These are phyloP conservation scores for Argyrosomus regius DNA, from an alignment of 2,797 vertebrate genomes.

Conservation along the genomic window DNA sequence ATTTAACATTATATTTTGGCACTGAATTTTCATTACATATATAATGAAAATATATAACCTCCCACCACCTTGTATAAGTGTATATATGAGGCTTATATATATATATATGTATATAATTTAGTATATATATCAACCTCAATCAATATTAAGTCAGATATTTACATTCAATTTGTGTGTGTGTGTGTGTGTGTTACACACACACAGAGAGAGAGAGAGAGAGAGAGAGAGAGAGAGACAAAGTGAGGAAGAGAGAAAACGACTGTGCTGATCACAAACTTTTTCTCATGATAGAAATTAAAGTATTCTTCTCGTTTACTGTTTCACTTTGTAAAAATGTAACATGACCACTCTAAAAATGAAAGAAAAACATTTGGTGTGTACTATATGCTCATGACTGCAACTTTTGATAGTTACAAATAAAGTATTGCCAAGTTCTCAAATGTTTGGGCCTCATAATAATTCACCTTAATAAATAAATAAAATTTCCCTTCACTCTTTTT, in stretches of 20 bases:
- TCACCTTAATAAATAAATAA: slow-evolving; percentile 39
- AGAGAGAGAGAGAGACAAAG: slow-evolving; percentile 61
- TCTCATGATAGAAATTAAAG: slow-evolving; percentile 39
- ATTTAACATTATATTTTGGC: slow-evolving; percentile 88
- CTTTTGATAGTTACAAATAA: slow-evolving; percentile 59
- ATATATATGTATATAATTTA: slow-evolving; percentile 72
- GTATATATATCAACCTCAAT: slow-evolving; percentile 81
- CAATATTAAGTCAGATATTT: slow-evolving; percentile 88
- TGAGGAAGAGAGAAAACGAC: slow-evolving; percentile 58
- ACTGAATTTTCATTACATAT: slow-evolving; percentile 85
- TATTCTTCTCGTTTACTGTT: slow-evolving; percentile 28
- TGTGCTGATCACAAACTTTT: slow-evolving; percentile 24
- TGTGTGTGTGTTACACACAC: slow-evolving; percentile 21
- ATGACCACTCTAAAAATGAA: slow-evolving; percentile 37
- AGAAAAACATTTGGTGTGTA: slow-evolving; percentile 61
- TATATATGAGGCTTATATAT: slow-evolving; percentile 76
- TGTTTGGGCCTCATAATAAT: slow-evolving; percentile 63
- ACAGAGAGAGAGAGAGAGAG: slow-evolving; percentile 52
- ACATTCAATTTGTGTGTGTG: slow-evolving; percentile 84
- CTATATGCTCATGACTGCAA: slow-evolving; percentile 41
- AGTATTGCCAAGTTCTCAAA: slow-evolving; percentile 71
- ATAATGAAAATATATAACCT: slow-evolving; percentile 84
- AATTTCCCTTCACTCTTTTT: slow-evolving; percentile 17
- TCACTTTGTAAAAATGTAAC: slow-evolving; percentile 51
- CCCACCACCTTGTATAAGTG: slow-evolving; percentile 72